These are phyloP conservation scores for Thereva nobilitata DNA, from an alignment of 2,888 invertebrate species.

Conservation along the genomic window DNA sequence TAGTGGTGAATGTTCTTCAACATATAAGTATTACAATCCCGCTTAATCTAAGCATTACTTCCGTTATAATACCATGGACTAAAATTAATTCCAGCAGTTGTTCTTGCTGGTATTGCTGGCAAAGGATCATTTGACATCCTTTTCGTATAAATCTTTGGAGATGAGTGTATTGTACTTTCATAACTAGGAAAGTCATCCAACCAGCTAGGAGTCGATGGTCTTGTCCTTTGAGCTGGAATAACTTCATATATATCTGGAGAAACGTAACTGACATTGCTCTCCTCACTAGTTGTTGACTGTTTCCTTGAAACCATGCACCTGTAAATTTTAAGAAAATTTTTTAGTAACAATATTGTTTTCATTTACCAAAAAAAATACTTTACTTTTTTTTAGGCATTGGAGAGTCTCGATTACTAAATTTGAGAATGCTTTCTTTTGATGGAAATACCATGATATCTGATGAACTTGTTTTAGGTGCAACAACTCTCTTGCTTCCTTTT, in stretches of 20 bases:
- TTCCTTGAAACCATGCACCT: conserved; percentile 1
- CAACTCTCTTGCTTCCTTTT: conserved; percentile 66
- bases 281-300: conserved; percentile 10
- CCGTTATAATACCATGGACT: background rate
- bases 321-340: background rate
- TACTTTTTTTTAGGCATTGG: too few species aligned
- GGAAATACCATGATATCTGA: conserved; percentile 66
- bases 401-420: background rate
- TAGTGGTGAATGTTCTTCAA: too few species aligned
- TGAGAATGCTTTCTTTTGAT: conserved; percentile 33
- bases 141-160: background rate
- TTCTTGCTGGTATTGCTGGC: conserved; percentile 47
- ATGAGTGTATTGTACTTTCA: background rate
- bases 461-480: conserved; percentile 64
- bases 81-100: conserved; percentile 5
- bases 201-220: conserved; percentile 44
- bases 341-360: background rate
- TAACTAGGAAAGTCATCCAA: background rate
- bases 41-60: conserved; percentile 5
- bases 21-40: too few species aligned
- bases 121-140: conserved; percentile 49
- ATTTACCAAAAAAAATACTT: background rate
- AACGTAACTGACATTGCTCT: conserved; percentile 45
- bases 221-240: conserved; percentile 42
- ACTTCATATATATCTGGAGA: conserved; percentile 34